Conservation (phyloP, 2,888 invertebrate genomes). For the Brachynemurus nebulosus region DNA sequence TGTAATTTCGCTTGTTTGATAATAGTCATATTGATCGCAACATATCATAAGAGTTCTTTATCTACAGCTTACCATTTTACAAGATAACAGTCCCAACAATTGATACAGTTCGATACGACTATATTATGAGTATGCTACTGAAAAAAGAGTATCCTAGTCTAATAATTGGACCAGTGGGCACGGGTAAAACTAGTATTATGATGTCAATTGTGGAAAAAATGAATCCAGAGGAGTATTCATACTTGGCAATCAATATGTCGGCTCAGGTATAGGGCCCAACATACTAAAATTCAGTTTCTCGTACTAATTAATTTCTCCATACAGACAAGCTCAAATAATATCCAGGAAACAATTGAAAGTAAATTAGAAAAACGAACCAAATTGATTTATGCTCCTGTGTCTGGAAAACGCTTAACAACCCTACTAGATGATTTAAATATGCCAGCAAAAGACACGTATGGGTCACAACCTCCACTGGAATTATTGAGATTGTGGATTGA, state of each 20-base stretch:
- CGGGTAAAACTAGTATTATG: constrained; percentile 71
- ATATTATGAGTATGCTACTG: constrained; percentile 52
- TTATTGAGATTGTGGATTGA: constrained; percentile 74
- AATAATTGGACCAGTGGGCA: constrained; percentile 75
- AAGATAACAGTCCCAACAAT: constrained; percentile 76
- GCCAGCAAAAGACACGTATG: constrained; percentile 79
- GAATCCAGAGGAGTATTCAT: constrained; percentile 41
- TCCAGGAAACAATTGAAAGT: constrained; percentile 75
- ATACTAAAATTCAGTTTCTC: constrained; percentile 4
- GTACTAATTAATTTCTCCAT: constrained; percentile 11
- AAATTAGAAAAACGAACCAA: constrained; percentile 81
- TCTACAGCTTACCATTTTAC: constrained; percentile 59
- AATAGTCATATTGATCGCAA: too few species aligned
- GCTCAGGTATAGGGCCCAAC: constrained; percentile 47
- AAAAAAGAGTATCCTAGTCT: constrained; percentile 54
- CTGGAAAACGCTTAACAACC: constrained; percentile 69
- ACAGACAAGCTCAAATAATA: constrained; percentile 66
- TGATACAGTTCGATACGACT: constrained; percentile 74
- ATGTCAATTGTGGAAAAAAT: constrained; percentile 48
- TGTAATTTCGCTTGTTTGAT: too few species aligned
- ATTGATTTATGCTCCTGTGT: constrained; percentile 64
- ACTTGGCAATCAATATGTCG: constrained; percentile 73
- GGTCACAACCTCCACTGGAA: constrained; percentile 81
- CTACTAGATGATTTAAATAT: constrained; percentile 90
- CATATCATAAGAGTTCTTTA: too few species aligned